Conservation (phyloP, 1,140 invertebrate species). For the Drosophila lowei region DNA sequence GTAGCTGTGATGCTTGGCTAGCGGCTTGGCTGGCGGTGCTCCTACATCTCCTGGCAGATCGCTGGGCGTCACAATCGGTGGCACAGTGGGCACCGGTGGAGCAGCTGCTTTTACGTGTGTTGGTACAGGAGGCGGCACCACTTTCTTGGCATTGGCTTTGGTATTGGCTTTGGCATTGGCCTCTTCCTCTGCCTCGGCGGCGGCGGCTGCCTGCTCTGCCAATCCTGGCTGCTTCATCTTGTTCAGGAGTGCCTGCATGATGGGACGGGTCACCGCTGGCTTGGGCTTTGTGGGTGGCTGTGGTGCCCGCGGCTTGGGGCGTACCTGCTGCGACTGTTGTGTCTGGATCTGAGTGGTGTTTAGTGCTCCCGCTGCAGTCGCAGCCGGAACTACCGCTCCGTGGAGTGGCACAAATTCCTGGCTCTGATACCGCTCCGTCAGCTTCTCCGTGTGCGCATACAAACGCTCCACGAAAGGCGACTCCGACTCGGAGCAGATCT, state of each 20-base stretch:
- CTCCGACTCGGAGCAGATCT: conserved; percentile 83
- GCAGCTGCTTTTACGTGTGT: conserved; percentile 42
- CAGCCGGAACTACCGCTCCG: neutral
- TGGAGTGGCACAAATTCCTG: conserved; percentile 85
- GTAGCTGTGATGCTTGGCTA: conserved; percentile 86
- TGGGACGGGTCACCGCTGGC: conserved; percentile 71
- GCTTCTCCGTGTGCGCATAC: conserved; percentile 86
- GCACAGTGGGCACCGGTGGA: conserved; percentile 64
- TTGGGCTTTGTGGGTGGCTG: conserved; percentile 75
- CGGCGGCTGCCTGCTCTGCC: conserved; percentile 69
- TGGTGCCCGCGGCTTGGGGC: conserved; percentile 65
- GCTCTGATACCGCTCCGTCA: conserved; percentile 86
- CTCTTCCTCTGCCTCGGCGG: conserved; percentile 60
- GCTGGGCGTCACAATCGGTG: conserved; percentile 69
- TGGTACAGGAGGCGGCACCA: conserved; percentile 12
- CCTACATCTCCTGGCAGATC: conserved; percentile 68
- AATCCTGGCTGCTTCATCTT: conserved; percentile 76
- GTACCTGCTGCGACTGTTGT: conserved; percentile 59
- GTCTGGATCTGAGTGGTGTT: conserved; percentile 64
- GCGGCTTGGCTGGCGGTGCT: conserved; percentile 84
- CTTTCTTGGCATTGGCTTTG: conserved; percentile 10
- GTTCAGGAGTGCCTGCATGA: conserved; percentile 78
- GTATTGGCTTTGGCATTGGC: conserved; percentile 4
- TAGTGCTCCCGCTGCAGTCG: conserved; percentile 1
- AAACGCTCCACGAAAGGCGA: conserved; percentile 83